phyloP scores from a whole-genome alignment of 37 sponge, comb jelly and placozoan species.

The Hexactinellida sp. region DNA sequence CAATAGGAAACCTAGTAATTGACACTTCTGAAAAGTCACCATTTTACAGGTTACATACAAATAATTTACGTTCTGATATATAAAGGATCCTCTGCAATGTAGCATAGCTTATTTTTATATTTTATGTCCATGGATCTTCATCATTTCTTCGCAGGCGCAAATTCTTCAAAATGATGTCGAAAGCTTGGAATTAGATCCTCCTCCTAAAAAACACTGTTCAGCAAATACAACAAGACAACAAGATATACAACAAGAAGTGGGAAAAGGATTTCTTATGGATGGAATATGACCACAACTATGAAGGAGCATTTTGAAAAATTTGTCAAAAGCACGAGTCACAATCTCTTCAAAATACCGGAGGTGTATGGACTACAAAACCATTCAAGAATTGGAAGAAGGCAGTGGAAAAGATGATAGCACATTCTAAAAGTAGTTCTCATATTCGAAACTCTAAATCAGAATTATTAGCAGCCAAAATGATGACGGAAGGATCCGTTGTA shows the following conservation, averaged over 20 bases:
- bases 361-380: constrained; percentile 23
- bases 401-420: constrained; percentile 36
- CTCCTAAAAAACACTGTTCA: background rate
- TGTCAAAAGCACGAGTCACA: background rate
- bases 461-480: background rate
- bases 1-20: background rate
- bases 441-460: background rate
- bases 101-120: background rate
- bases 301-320: constrained; percentile 31
- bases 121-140: background rate
- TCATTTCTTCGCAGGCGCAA: background rate
- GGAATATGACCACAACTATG: constrained; percentile 22
- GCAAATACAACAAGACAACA: background rate
- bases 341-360: constrained; percentile 15
- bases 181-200: background rate
- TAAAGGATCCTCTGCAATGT: background rate
- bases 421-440: constrained; percentile 15
- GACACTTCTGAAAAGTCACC: background rate
- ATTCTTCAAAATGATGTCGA: background rate
- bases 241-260: constrained; percentile 17
- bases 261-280: constrained; percentile 26
- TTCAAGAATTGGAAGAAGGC: constrained; percentile 53
- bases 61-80: background rate
- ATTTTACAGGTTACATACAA: background rate
- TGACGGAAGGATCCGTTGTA: constrained; percentile 29